These are phyloP conservation scores for Paracentrotus lividus DNA, from an alignment of 53 echinoderm and acorn worm species.

Conservation along the genomic window DNA sequence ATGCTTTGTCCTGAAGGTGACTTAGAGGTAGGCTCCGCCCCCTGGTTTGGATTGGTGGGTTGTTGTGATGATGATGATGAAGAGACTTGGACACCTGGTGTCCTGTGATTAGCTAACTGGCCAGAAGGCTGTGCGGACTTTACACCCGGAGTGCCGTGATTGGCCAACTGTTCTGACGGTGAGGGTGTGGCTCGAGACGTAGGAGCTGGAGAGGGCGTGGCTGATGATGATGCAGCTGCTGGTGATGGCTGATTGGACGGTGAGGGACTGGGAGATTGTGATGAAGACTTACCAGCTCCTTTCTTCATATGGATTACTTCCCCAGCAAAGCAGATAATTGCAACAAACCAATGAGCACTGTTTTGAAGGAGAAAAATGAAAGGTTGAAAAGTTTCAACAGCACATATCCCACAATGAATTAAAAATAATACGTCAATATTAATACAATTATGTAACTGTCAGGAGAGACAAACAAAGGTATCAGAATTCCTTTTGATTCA, in stretches of 20 bases:
- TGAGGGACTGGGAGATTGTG: background rate
- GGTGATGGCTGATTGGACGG: constrained; percentile 61
- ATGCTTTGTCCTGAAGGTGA: background rate
- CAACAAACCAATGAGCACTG: constrained; percentile 96
- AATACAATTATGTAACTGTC: no score
- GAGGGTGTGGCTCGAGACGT: constrained; percentile 1
- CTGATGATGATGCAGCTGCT: background rate
- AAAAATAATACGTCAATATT: no score
- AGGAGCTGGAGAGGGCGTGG: background rate
- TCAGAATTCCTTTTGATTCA: no score
- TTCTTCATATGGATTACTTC: constrained; percentile 57
- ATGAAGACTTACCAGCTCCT: background rate
- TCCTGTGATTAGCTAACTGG: constrained; percentile 40
- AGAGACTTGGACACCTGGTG: background rate
- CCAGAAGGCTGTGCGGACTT: background rate
- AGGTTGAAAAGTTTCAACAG: background rate
- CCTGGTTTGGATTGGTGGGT: background rate
- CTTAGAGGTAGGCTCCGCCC: background rate
- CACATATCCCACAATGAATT: no score
- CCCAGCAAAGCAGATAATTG: constrained; percentile 89
- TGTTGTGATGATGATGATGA: background rate
- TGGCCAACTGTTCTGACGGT: constrained; percentile 14
- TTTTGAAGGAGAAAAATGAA: background rate
- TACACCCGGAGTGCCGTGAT: background rate
- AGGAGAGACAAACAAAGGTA: no score